Evolutionary conservation across 2,888 invertebrate species (phyloP).

Genomic region (Drosophila subsilvestris): DNA sequence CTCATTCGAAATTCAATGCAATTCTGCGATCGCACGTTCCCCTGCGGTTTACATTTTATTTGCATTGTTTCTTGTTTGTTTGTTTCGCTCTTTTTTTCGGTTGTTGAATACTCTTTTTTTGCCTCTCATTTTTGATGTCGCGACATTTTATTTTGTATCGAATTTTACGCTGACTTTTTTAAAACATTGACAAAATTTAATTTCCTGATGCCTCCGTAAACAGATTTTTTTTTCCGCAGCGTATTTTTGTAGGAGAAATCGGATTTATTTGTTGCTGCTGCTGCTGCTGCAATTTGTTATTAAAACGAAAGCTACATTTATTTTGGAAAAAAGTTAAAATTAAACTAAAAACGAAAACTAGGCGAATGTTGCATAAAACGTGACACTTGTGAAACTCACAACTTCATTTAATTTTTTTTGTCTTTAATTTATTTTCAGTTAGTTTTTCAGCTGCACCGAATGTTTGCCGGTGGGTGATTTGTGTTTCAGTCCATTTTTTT

Average conservation of each 20-base stretch:
- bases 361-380: constrained; percentile 60
- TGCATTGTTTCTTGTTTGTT: constrained; percentile 47
- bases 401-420: constrained; percentile 33
- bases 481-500: constrained; percentile 7
- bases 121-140: constrained; percentile 53
- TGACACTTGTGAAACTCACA: constrained; percentile 64
- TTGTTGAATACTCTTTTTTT: constrained; percentile 22
- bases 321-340: constrained; percentile 21
- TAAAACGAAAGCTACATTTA: constrained; percentile 40
- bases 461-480: constrained; percentile 13
- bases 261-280: constrained; percentile 33
- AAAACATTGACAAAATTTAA: constrained; percentile 49
- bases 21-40: constrained; percentile 57
- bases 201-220: constrained; percentile 53
- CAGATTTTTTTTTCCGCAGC: constrained; percentile 34
- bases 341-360: constrained; percentile 19
- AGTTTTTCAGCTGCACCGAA: constrained; percentile 5
- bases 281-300: constrained; percentile 32
- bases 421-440: constrained; percentile 16
- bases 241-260: constrained; percentile 25
- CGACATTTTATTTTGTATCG: constrained; percentile 55
- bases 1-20: constrained; percentile 61
- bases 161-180: constrained; percentile 37
- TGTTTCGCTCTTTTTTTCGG: constrained; percentile 5
- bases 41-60: constrained; percentile 59